phyloP scores from a whole-genome alignment of 2,797 vertebrate species.

The Xiphophorus birchmanni region DNA sequence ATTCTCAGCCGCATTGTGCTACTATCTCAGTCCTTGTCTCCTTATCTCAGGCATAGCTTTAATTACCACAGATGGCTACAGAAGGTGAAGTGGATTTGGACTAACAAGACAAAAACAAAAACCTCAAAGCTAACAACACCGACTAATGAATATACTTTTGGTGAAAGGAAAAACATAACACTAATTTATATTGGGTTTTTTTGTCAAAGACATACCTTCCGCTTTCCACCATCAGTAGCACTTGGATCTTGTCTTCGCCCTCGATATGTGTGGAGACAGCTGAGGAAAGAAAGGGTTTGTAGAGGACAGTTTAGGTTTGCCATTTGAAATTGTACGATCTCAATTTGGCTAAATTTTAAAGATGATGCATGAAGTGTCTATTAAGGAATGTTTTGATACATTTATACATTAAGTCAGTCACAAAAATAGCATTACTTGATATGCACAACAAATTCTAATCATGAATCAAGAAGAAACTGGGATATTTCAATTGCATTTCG shows the following conservation, averaged over 20 bases:
- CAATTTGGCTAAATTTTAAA: not conserved
- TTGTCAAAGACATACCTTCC: slow-evolving; percentile 84
- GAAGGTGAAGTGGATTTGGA: slow-evolving; percentile 49
- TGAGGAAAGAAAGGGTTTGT: slow-evolving; percentile 49
- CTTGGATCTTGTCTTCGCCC: slow-evolving; percentile 91
- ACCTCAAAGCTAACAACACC: slow-evolving; percentile 43
- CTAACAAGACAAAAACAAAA: slow-evolving; percentile 62
- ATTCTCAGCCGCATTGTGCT: slow-evolving; percentile 16
- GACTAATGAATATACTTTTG: slow-evolving; percentile 46
- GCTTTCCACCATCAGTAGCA: slow-evolving; percentile 93
- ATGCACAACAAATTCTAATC: not conserved
- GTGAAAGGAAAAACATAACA: slow-evolving; percentile 23
- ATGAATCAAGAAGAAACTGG: not conserved
- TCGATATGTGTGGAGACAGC: slow-evolving; percentile 87
- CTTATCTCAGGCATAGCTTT: slow-evolving; percentile 33
- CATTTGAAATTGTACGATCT: slow-evolving; percentile 32
- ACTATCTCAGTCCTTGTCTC: slow-evolving; percentile 29
- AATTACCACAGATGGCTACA: slow-evolving; percentile 56
- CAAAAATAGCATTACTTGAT: not conserved
- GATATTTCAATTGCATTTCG: not conserved
- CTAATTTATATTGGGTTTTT: slow-evolving; percentile 41
- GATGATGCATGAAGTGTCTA: not conserved
- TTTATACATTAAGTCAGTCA: slow-evolving; percentile 29
- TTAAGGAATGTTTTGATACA: slow-evolving; percentile 18
- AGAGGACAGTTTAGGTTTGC: slow-evolving; percentile 18